A percentile compares a stretch with the other conserved stretches of the same genome.
Evolutionary conservation across 2,113 vertebrate genomes (phyloP).

Genomic region (Periophthalmus modestus): DNA sequence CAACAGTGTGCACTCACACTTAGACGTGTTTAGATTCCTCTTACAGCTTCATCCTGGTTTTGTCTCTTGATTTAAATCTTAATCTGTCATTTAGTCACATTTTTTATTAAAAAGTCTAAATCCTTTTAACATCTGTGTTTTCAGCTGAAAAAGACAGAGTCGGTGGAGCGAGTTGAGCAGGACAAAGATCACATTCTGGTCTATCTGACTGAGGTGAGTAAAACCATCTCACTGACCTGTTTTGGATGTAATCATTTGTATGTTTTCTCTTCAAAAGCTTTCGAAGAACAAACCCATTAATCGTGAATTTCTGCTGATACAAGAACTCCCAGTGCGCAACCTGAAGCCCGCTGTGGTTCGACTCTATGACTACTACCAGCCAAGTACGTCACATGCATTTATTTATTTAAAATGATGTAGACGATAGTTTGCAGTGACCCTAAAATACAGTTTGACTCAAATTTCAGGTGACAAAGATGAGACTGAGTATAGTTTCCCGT

Average conservation of each 20-base stretch:
- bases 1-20: too few relatives aligned
- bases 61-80: neutral
- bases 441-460: neutral
- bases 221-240: too few relatives aligned
- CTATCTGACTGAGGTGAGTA: slow-evolving; percentile 52
- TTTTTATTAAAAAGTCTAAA: neutral
- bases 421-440: neutral
- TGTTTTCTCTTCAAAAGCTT: slow-evolving; percentile 49
- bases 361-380: slow-evolving; percentile 87
- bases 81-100: neutral
- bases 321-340: slow-evolving; percentile 68
- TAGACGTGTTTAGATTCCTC: neutral
- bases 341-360: slow-evolving; percentile 81
- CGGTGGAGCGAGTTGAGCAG: slow-evolving; percentile 51
- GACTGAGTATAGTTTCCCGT: slow-evolving; percentile 57
- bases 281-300: slow-evolving; percentile 9
- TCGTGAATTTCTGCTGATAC: slow-evolving; percentile 68
- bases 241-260: neutral
- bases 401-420: neutral
- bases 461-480: slow-evolving; percentile 66
- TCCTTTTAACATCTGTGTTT: neutral
- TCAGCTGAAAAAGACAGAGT: slow-evolving; percentile 21
- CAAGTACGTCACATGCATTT: slow-evolving; percentile 73
- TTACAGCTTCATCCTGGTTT: neutral
- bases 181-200: slow-evolving; percentile 52